A percentile compares a stretch with the other conserved stretches of the same genome.
Evolutionary conservation across 2,113 vertebrate species (phyloP).

Genomic region (Ciconia maguari): DNA sequence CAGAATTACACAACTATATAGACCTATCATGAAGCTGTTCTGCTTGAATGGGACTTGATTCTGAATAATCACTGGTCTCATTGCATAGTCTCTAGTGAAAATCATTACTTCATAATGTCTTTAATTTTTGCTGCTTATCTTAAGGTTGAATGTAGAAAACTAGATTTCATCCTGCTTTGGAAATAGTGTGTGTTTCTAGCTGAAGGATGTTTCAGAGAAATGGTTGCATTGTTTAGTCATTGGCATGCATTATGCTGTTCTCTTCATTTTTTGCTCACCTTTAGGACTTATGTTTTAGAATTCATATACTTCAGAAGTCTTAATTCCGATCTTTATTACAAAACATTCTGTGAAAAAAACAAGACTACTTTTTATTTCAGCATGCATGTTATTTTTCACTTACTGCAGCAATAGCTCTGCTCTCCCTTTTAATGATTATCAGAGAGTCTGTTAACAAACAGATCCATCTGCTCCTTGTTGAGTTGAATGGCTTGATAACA

Average conservation of each 20-base stretch:
- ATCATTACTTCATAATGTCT: not conserved
- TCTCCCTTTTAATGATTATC: constrained; percentile 14
- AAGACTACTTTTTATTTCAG: constrained; percentile 8
- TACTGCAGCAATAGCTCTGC: not conserved
- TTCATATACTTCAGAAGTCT: not conserved
- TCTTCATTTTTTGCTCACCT: not conserved
- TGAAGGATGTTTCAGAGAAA: not conserved
- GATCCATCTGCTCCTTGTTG: constrained; percentile 21
- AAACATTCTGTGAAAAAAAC: not conserved
- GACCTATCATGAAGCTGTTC: not conserved
- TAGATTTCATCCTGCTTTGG: not conserved
- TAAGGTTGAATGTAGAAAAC: not conserved
- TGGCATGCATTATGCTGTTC: not conserved
- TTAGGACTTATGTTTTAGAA: not conserved
- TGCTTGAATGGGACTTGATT: not conserved
- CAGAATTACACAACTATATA: not conserved
- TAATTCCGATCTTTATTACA: not conserved
- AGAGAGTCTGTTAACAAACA: constrained; percentile 6
- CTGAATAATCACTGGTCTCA: not conserved
- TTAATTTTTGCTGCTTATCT: not conserved
- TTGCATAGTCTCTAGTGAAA: not conserved
- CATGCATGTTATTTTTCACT: constrained; percentile 30
- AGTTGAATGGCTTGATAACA: not conserved
- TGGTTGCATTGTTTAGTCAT: not conserved
- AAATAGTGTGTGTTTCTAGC: not conserved